These are phyloP conservation scores for Coranthus polyacanthus DNA, from an alignment of 2,797 vertebrate species.

Conservation along the genomic window DNA sequence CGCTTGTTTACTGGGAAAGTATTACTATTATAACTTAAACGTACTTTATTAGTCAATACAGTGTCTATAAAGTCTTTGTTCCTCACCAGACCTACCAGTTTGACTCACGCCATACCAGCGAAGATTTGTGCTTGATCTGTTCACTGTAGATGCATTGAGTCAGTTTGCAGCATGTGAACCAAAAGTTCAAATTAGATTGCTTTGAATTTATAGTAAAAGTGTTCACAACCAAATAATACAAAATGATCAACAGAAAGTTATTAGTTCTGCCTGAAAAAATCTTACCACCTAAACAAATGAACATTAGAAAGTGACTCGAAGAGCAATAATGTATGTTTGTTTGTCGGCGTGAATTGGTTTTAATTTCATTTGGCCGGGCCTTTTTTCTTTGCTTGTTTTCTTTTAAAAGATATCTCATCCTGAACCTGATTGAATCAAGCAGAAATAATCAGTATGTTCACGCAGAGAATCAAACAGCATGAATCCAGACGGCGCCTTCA, in stretches of 20 bases:
- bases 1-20: background rate
- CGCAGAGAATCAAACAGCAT: constrained; percentile 25
- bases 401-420: constrained; percentile 5
- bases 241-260: constrained; percentile 10
- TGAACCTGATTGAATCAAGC: constrained; percentile 31
- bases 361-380: constrained; percentile 2
- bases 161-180: too few species aligned
- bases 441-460: constrained; percentile 32
- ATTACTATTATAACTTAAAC: background rate
- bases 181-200: too few species aligned
- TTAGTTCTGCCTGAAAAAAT: constrained; percentile 13
- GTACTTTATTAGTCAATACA: too few species aligned
- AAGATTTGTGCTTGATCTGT: too few species aligned
- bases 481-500: constrained; percentile 17
- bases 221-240: constrained; percentile 12
- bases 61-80: too few species aligned
- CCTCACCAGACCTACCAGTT: too few species aligned
- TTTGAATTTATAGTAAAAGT: background rate
- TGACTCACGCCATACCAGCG: too few species aligned
- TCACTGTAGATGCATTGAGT: too few species aligned
- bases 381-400: constrained; percentile 22
- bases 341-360: constrained; percentile 13
- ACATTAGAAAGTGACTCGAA: constrained; percentile 21
- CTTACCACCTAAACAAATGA: constrained; percentile 23
- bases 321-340: constrained; percentile 16